Evolutionary conservation across 37 sponge, comb jelly and placozoan species (phyloP), one percentile per base, ranked within the genome.

Genomic region (Crambe crambe): DNA sequence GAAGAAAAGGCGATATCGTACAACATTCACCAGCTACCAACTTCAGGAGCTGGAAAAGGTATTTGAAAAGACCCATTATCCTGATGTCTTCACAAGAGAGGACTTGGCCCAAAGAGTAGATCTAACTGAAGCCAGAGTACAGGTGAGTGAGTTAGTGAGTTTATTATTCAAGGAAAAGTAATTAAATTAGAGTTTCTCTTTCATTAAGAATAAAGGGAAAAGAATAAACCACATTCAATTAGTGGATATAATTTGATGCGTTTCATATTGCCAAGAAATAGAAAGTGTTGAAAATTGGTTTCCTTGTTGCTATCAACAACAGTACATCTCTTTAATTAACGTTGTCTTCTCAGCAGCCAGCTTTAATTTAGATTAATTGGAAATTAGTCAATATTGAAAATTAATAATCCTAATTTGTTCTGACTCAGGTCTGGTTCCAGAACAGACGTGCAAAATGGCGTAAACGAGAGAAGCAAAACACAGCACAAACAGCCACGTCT

Each of bases 51-150:
- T 95, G 41, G 96, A 95, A 47, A 78, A 73, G 20, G 90, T 87
- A 23, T 95, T 95, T 92, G 87, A 94, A 62, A 86, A 89, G 83
- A 90, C 87, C 0, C 93, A 89, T 51, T 95, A 95, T 70, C 96
- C 96, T 25, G 96, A 95, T 83, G 93, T 95, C 1, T 95, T 92
- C 77, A 93, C 90, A 26, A 79, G 96, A 22, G 96, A 95, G 56
- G 96, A 95, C 23, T 54, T 95, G 31, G 96, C 96, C 31, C 83
- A 62, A 10, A 75, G 85, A 35, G 89, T 95, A 3, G 89, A 87
- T 56, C 78, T 95, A 26, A 95, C 94, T 29, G 96, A 95, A 65
- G 96, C 96, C 12, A 51, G 96, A 73, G 96, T 95, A 4, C 96
- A 95, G 93, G 96, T 95, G 62, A 70, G 82, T 17, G 5, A 66